Evolutionary conservation across 2,888 invertebrate genomes (phyloP), one percentile per base, ranked within the genome.

Genomic region (Ptilodon capucinus): DNA sequence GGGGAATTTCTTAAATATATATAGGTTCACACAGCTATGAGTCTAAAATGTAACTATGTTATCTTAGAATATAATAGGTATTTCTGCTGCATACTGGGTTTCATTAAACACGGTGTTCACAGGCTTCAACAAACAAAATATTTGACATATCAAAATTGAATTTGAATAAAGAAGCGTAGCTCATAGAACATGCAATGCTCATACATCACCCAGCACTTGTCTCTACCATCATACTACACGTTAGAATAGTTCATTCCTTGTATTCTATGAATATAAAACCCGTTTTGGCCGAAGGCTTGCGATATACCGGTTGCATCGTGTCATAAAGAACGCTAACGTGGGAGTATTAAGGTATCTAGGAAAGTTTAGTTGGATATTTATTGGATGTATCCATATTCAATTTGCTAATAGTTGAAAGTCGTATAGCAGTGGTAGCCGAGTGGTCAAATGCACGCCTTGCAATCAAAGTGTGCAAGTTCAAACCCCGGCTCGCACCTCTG

Each of bases 141-240:
- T 56, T 49, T 51, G 35, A 40, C 46, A 46, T 49, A 35, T 44
- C 51, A 60, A 66, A 68, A 65, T 64, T 56, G 51, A 67, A 68
- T 65, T 61, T 53, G 52, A 54, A 60, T 58, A 60, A 49, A 40
- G 35, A 40, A 50, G 49, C 54, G 45, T 48, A 50, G 60, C 66
- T 70, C 71, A 68, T 64, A 69, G 74, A 67, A 64, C 70, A 59
- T 66, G 68, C 67, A 68, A 61, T 57, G 60, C 53, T 66, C 65
- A 68, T 79, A 72, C 63, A 73, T 80, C 79, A 80, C 59, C 51
- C 57, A 46, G 57, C 68, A 75, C 73, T 73, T 79, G 79, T 71
- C 75, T 70, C 42, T 52, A 44, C 50, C 48, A 55, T 44, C 44
- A 46, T 40, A 44, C 25, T 47, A 32, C 46, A 43, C 44, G 44